Evolutionary conservation across 2,113 vertebrate genomes (phyloP).

Genomic region (Todiramphus chloris): DNA sequence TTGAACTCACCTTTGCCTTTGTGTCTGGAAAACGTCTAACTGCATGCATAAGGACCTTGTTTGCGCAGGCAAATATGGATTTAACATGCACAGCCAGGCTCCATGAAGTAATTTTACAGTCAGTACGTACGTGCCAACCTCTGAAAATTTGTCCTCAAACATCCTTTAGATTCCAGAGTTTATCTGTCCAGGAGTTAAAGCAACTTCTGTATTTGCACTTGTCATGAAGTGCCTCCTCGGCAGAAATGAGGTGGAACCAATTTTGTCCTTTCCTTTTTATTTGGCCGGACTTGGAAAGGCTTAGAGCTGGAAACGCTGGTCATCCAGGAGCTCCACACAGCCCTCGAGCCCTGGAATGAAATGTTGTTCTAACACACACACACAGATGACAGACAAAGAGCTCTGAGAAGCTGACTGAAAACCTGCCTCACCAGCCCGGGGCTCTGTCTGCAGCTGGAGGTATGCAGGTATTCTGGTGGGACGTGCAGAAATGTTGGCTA

Average conservation of each 20-base stretch:
- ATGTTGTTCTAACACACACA: background rate
- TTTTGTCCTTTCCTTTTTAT: background rate
- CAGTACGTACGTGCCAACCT: conserved; percentile 35
- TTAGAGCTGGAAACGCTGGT: background rate
- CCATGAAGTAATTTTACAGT: conserved; percentile 56
- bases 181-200: conserved; percentile 38
- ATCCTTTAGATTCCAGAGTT: conserved; percentile 46
- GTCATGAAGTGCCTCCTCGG: background rate
- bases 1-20: background rate
- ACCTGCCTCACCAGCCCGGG: background rate
- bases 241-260: background rate
- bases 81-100: conserved; percentile 54
- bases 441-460: background rate
- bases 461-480: conserved; percentile 29
- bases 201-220: conserved; percentile 17
- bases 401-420: background rate
- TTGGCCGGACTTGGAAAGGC: background rate
- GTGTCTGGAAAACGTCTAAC: conserved; percentile 3
- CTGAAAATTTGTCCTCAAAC: conserved; percentile 58
- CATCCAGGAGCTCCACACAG: background rate
- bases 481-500: conserved; percentile 31
- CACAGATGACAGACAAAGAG: background rate
- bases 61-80: conserved; percentile 42
- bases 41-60: conserved; percentile 52
- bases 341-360: background rate